phyloP scores from a whole-genome alignment of 2,888 invertebrate genomes.

The Agrilus mali region DNA sequence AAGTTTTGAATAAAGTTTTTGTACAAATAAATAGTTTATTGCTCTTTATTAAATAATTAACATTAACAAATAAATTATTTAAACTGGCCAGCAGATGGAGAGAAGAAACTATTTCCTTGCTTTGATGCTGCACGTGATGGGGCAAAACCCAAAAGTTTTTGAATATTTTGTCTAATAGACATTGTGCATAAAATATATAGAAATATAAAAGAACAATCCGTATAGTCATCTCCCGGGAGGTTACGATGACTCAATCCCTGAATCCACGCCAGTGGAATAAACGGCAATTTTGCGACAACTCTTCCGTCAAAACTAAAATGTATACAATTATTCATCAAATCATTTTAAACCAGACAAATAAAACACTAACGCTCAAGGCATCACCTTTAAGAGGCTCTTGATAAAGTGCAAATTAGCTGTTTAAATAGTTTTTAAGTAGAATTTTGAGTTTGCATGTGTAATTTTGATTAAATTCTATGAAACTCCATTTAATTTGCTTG shows the following conservation, averaged over 20 bases:
- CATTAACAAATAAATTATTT: constrained; percentile 40
- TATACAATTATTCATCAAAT: background rate
- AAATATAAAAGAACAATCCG: constrained; percentile 98
- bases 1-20: constrained; percentile 1
- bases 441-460: background rate
- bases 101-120: constrained; percentile 81
- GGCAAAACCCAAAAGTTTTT: constrained; percentile 92
- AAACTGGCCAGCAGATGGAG: constrained; percentile 69
- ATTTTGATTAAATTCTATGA: too few species aligned
- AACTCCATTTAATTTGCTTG: too few species aligned
- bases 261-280: constrained; percentile 90
- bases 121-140: constrained; percentile 95
- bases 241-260: constrained; percentile 95
- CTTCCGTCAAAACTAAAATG: constrained; percentile 85
- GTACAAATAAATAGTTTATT: background rate
- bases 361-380: background rate
- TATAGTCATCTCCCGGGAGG: constrained; percentile 90
- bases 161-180: constrained; percentile 97
- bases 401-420: background rate
- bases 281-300: constrained; percentile 94
- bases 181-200: constrained; percentile 98
- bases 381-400: background rate
- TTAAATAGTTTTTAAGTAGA: background rate
- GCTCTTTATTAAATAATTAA: background rate
- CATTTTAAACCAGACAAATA: background rate